Percentiles rank a stretch among this genome's conserved stretches.
These are phyloP conservation scores for Xiphias gladius DNA, from an alignment of 2,113 vertebrate species.

Conservation along the genomic window DNA sequence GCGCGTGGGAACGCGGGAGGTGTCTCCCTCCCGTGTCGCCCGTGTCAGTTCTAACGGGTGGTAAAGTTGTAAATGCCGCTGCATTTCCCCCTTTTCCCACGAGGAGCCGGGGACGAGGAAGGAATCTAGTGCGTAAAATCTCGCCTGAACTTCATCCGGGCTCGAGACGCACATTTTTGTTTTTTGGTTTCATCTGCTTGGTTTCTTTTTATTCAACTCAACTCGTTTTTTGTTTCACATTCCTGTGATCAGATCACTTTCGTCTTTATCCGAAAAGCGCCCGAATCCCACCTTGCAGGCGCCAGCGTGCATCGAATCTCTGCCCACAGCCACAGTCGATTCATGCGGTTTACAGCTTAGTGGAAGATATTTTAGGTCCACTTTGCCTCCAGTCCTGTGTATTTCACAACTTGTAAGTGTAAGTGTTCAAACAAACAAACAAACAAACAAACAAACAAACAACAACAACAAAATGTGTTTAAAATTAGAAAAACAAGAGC, in stretches of 20 bases:
- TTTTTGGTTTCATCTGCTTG: too few relatives aligned
- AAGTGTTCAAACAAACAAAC: too few relatives aligned
- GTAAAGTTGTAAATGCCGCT: conserved; percentile 43
- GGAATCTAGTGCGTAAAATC: background rate
- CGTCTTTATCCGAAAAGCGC: background rate
- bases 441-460: too few relatives aligned
- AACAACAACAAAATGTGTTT: too few relatives aligned
- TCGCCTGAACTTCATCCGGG: too few relatives aligned
- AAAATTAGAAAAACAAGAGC: too few relatives aligned
- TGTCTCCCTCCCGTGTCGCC: background rate
- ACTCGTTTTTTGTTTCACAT: too few relatives aligned
- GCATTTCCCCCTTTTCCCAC: conserved; percentile 38
- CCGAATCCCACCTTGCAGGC: background rate
- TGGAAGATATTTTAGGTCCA: too few relatives aligned
- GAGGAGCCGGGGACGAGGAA: background rate
- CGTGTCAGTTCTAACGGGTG: conserved; percentile 47
- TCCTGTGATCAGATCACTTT: too few relatives aligned
- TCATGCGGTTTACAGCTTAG: background rate
- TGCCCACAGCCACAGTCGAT: background rate
- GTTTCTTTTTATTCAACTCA: too few relatives aligned
- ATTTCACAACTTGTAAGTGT: too few relatives aligned
- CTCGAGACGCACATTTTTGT: too few relatives aligned
- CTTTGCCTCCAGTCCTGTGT: background rate
- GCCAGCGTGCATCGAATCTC: conserved; percentile 8
- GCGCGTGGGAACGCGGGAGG: conserved; percentile 46